These are phyloP conservation scores for Siniperca chuatsi DNA, from an alignment of 2,113 vertebrate species.

Conservation along the genomic window DNA sequence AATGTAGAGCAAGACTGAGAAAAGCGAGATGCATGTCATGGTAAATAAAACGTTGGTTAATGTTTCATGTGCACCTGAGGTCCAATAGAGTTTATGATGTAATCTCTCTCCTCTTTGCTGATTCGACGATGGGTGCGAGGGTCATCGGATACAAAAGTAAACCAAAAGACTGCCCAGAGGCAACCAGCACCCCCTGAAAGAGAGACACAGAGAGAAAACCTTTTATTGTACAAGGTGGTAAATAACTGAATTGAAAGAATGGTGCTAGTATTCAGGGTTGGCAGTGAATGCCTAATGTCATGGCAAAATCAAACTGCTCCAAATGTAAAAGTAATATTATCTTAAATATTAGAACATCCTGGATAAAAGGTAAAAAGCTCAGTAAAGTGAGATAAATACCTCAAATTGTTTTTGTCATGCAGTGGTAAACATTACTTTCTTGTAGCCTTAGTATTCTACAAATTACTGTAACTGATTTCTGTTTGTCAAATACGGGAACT, in stretches of 20 bases:
- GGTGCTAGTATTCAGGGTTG: background rate
- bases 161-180: constrained; percentile 86
- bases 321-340: background rate
- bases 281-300: background rate
- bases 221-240: background rate
- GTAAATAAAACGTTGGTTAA: background rate
- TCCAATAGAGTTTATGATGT: constrained; percentile 81
- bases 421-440: background rate
- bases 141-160: constrained; percentile 84
- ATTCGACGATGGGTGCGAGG: constrained; percentile 86
- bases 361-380: too few relatives aligned
- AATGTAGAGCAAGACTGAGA: background rate
- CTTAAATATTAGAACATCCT: background rate
- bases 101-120: constrained; percentile 83
- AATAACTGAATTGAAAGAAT: background rate
- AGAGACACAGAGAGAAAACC: constrained; percentile 44
- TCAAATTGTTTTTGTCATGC: background rate
- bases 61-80: constrained; percentile 78
- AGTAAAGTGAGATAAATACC: too few relatives aligned
- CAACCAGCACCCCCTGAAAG: constrained; percentile 84
- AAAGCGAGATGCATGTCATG: background rate
- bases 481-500: background rate
- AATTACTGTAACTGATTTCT: background rate
- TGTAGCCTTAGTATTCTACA: background rate
- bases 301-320: background rate